Evolutionary conservation across 2,113 vertebrate genomes (phyloP), one percentile per base, ranked within the genome.

Genomic region (Grallaria varia): DNA sequence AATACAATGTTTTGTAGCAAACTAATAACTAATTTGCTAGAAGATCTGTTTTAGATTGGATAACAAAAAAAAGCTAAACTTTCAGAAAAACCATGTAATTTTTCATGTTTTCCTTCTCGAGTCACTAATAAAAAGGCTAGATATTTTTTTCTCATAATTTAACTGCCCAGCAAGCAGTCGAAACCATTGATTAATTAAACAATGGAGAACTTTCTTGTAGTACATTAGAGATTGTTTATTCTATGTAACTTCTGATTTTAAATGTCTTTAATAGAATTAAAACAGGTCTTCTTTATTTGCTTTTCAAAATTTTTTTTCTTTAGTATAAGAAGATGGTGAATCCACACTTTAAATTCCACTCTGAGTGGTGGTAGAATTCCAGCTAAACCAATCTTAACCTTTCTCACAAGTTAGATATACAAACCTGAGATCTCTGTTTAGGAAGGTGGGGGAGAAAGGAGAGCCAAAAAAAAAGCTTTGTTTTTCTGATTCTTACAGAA

Each of bases 331-430:
- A 74, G 28, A 23, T 91, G 93, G 94, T 95, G 76, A 93, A 90
- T 95, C 89, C 93, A 95, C 80, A 93, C 93, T 96, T 94, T 95
- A 96, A 96, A 96, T 96, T 96, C 89, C 94, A 73, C 84, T 87
- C 52, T 52, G 69, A 76, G 53, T 95, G 81, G 60, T 49, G 84
- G 39, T 63, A 92, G 77, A 94, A 94, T 95, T 95, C 87, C 84
- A 94, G 81, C 91, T 94, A 84, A 95, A 89, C 14, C 10, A 63
- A 16, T 84, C 12, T 88, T 83, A 35, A 64, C 6, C 33, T 78
- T 76, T 90, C 8, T 76, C 7, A 27, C 23, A 72, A 67, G 7
- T 58, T 88, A 20, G 8, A 27, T 73, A 4, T 8, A 44, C 27
- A 63, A 74, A 81, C 37, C 35, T 42, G 39, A 66, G 11, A 64